Evolutionary conservation across 2,113 vertebrate genomes (phyloP), one percentile per base, ranked within the genome.

Genomic region (Centropus unirufus): DNA sequence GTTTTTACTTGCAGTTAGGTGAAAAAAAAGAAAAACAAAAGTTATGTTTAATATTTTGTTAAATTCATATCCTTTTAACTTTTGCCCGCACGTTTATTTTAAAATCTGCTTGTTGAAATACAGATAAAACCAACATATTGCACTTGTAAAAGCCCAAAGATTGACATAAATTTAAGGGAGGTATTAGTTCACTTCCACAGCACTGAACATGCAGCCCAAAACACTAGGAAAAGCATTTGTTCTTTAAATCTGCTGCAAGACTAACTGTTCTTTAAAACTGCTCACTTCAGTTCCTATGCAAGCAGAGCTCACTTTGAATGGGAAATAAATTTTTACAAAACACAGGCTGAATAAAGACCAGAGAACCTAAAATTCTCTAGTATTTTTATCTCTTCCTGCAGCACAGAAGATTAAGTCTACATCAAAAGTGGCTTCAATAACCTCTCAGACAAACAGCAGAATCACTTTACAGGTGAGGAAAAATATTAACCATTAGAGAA

Each of bases 241-340:
- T 36, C 86, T 59, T 59, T 57, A 82, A 8, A 73, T n/a, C 36
- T 69, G 11, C 8, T 90, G 32, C 49, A 85, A 70, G 85, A 94
- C 79, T 64, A 83, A 36, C 30, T 18, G 14, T 84, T 75, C 64
- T 82, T 87, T 49, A 57, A 91, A 96, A 83, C 3, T 2, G 0
- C 57, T 90, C 54, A 36, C 58, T 94, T 68, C 21, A 66, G 19
- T 42, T 72, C 57, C 95, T 84, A 85, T 29, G 8, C 46, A 95
- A 89, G 54, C 24, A 58, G 21, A 89, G 4, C 1, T 5, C 40
- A 61, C 77, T 83, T 90, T 78, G 57, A 89, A 94, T n/a, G 59
- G 20, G 52, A 81, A 90, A 89, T 70, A 86, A 58, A 89, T 14
- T 64, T 91, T 92, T 68, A 91, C 74, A 92, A 96, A 89, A 68